A percentile compares a stretch with the other conserved stretches of the same genome.
phyloP scores from a whole-genome alignment of 2,113 vertebrate species.

The Typhlomys cinereus region DNA sequence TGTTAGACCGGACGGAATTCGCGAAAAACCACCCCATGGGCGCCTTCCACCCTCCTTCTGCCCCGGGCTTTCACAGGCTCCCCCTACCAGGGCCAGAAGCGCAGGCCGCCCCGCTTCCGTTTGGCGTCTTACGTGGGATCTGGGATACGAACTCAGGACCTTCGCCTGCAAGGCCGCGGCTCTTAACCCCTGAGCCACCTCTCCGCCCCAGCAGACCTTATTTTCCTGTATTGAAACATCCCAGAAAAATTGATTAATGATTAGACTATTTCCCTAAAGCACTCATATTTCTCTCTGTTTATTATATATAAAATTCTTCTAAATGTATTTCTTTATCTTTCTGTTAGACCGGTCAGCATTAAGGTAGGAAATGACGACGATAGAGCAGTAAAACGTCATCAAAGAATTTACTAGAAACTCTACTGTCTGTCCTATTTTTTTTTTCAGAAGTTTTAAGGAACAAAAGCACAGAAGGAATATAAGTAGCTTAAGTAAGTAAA shows the following conservation, averaged over 20 bases:
- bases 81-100: too few species aligned
- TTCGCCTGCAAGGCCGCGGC: too few species aligned
- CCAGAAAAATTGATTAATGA: neutral
- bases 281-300: neutral
- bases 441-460: rapidly evolving
- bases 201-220: too few species aligned
- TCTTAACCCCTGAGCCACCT: too few species aligned
- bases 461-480: too few species aligned
- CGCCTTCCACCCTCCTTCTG: too few species aligned
- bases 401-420: neutral
- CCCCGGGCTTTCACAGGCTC: too few species aligned
- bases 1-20: too few species aligned
- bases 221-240: neutral
- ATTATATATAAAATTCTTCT: neutral
- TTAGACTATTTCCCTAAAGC: neutral
- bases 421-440: neutral
- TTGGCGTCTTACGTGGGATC: too few species aligned
- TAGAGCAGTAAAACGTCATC: neutral
- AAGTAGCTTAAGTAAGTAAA: neutral
- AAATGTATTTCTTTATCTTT: neutral
- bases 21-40: too few species aligned
- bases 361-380: neutral
- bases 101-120: too few species aligned
- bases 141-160: too few species aligned
- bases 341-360: neutral